Percentiles rank a stretch among this genome's conserved stretches.
phyloP scores from a whole-genome alignment of 2,888 invertebrate species.

The Branchellion lobata region DNA sequence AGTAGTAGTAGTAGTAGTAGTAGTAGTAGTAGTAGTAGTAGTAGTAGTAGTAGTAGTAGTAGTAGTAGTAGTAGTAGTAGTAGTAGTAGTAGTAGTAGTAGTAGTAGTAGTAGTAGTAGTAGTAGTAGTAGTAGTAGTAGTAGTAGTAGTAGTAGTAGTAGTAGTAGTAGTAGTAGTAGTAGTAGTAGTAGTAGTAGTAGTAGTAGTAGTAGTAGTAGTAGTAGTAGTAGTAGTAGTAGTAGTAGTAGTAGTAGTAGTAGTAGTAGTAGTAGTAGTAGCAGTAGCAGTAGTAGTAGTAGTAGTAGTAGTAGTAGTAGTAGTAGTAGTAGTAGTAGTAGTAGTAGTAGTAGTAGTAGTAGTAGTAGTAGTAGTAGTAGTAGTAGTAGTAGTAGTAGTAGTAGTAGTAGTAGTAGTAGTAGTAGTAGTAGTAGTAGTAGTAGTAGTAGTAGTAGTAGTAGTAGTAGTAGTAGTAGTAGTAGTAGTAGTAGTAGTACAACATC shows the following conservation, averaged over 20 bases:
- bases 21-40: neutral
- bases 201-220: conserved; percentile 16
- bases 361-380: neutral
- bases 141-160: neutral
- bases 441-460: conserved; percentile 9
- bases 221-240: neutral
- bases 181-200: neutral
- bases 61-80: conserved; percentile 2
- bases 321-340: neutral
- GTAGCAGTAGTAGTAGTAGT: conserved; percentile 10
- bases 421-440: conserved; percentile 6
- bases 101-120: conserved; percentile 4
- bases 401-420: conserved; percentile 5
- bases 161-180: conserved; percentile 2
- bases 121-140: neutral
- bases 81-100: neutral
- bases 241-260: neutral
- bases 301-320: neutral
- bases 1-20: neutral
- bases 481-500: conserved; percentile 9
- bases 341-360: neutral
- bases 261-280: neutral
- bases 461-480: conserved; percentile 6
- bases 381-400: neutral
- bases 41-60: neutral